Conservation (phyloP, 2,113 vertebrate species). For the Limanda limanda region DNA sequence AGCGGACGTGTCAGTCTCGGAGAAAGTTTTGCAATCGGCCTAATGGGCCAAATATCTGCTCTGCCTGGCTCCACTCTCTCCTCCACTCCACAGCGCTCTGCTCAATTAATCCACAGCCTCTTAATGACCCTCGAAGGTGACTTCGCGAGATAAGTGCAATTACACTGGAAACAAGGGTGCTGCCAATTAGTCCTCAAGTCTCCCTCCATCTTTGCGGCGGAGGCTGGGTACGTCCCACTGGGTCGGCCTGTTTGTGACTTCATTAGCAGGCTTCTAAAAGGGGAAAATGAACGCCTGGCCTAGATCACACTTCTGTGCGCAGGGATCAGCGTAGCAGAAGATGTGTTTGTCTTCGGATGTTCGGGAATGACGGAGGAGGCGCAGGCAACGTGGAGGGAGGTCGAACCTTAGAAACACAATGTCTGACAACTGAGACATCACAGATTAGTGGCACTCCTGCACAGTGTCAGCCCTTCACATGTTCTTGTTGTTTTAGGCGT, state of each 20-base stretch:
- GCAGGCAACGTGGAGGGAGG: not conserved
- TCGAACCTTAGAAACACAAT: slow-evolving; percentile 5
- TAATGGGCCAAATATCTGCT: slow-evolving; percentile 80
- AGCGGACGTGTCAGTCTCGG: slow-evolving; percentile 60
- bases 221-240: slow-evolving; percentile 72
- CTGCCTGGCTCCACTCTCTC: slow-evolving; percentile 47
- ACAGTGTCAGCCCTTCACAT: too few species aligned
- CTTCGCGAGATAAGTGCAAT: slow-evolving; percentile 85
- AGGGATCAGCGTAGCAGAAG: slow-evolving; percentile 63
- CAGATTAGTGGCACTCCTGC: not conserved
- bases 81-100: slow-evolving; percentile 67
- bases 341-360: slow-evolving; percentile 63
- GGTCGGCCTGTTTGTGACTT: slow-evolving; percentile 82
- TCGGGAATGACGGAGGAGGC: slow-evolving; percentile 31
- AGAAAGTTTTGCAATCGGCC: slow-evolving; percentile 72
- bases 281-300: slow-evolving; percentile 75
- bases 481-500: not conserved
- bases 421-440: not conserved
- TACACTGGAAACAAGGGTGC: slow-evolving; percentile 83
- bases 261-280: slow-evolving; percentile 82
- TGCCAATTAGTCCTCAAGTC: slow-evolving; percentile 82
- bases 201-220: slow-evolving; percentile 69
- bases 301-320: slow-evolving; percentile 62
- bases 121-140: slow-evolving; percentile 87
- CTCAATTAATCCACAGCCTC: slow-evolving; percentile 84